phyloP scores from a whole-genome alignment of 1,140 invertebrate genomes.

The Nephila pilipes region DNA sequence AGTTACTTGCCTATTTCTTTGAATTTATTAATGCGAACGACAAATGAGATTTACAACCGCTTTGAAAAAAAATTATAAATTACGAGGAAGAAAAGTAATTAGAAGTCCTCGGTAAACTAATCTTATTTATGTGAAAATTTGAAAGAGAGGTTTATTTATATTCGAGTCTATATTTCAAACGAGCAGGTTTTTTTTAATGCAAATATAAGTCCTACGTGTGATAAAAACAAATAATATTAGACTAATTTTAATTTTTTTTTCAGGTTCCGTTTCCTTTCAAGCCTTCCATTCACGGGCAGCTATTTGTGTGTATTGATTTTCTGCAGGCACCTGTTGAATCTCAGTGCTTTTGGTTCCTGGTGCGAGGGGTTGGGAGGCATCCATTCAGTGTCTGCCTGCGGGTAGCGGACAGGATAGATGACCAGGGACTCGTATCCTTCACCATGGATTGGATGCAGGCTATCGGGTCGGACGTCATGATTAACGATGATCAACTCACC shows the following conservation, averaged over 20 bases:
- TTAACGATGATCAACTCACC: slow-evolving; percentile 76
- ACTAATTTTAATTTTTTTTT: background rate
- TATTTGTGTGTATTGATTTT: background rate
- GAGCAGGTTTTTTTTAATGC: too few relatives aligned
- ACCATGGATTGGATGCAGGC: slow-evolving; percentile 76
- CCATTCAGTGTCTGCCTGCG: background rate
- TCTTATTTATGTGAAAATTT: too few relatives aligned
- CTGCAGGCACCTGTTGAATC: background rate
- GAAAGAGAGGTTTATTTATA: too few relatives aligned
- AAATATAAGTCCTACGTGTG: too few relatives aligned
- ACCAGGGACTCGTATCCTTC: slow-evolving; percentile 48
- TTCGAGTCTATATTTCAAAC: too few relatives aligned
- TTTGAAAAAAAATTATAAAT: too few relatives aligned
- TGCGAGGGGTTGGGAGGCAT: too few relatives aligned
- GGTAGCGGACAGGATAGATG: slow-evolving; percentile 38
- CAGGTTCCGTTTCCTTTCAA: background rate
- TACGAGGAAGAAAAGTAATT: too few relatives aligned
- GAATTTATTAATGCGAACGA: too few relatives aligned
- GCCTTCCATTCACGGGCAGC: background rate
- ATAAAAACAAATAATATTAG: background rate
- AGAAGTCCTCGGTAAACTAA: too few relatives aligned
- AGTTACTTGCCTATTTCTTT: too few relatives aligned
- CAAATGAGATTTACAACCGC: too few relatives aligned
- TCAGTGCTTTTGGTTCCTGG: background rate
- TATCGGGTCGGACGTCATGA: slow-evolving; percentile 60